A percentile compares a stretch with the other conserved stretches of the same genome.
These are phyloP conservation scores for Pomatorhinus ruficollis DNA, from an alignment of 2,113 vertebrate species.

Conservation along the genomic window DNA sequence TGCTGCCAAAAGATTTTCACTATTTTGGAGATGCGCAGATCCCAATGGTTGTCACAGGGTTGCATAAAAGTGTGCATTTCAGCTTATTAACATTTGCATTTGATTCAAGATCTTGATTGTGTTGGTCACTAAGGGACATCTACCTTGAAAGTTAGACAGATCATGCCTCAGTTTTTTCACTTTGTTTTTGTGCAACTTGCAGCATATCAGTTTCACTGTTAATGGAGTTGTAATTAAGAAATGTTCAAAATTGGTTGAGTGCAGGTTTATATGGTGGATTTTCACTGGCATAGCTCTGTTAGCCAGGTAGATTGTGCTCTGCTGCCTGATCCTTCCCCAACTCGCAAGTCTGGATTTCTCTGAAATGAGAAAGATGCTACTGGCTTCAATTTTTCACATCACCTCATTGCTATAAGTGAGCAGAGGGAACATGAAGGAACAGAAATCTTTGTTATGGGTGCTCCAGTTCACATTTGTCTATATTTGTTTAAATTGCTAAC, in stretches of 20 bases:
- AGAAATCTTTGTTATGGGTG: neutral
- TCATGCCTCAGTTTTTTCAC: neutral
- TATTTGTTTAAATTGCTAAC: neutral
- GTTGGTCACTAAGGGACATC: neutral
- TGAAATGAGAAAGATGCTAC: neutral
- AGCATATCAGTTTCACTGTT: neutral
- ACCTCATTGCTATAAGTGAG: neutral
- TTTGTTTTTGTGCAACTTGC: neutral
- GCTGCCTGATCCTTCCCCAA: neutral
- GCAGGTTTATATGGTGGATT: neutral
- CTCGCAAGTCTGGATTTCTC: neutral
- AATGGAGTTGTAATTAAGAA: neutral
- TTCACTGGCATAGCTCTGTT: neutral
- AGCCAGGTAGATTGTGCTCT: neutral
- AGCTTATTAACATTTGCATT: conserved; percentile 17
- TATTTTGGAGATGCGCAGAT: neutral
- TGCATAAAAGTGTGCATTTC: neutral
- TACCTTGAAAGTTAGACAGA: neutral
- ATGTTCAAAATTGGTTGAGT: neutral
- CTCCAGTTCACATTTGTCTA: neutral
- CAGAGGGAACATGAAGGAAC: neutral
- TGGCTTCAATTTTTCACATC: neutral
- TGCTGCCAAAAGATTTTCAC: conserved; percentile 7
- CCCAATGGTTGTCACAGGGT: neutral
- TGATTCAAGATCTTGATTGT: conserved; percentile 24